Conservation (phyloP, 2,797 vertebrate genomes). For the Helicolenus hilgendorfi region DNA sequence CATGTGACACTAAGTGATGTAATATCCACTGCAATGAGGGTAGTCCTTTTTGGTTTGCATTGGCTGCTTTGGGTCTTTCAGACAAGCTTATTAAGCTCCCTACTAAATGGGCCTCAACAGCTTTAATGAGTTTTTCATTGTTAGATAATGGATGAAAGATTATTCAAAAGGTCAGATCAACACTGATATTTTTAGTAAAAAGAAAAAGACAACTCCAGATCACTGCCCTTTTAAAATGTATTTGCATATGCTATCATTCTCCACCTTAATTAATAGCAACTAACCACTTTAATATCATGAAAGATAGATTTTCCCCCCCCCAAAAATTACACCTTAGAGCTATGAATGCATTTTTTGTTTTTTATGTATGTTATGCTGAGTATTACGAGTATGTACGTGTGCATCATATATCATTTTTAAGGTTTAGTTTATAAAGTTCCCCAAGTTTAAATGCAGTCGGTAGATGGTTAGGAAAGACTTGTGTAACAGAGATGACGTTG, state of each 20-base stretch:
- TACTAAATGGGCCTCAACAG: constrained; percentile 48
- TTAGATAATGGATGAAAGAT: constrained; percentile 50
- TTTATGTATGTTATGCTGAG: neutral
- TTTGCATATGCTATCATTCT: constrained; percentile 21
- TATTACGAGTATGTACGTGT: neutral
- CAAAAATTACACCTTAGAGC: neutral
- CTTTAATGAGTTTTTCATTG: constrained; percentile 65
- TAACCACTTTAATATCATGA: neutral
- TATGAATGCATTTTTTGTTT: neutral
- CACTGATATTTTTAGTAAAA: constrained; percentile 1
- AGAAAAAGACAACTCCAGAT: neutral
- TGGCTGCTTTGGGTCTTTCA: constrained; percentile 18
- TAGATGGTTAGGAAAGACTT: neutral
- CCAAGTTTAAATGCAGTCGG: neutral
- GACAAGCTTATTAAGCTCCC: constrained; percentile 42
- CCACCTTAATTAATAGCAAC: constrained; percentile 25
- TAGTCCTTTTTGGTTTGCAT: constrained; percentile 5
- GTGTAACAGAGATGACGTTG: neutral
- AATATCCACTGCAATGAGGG: neutral
- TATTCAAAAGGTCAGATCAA: constrained; percentile 61
- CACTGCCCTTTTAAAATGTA: constrained; percentile 36
- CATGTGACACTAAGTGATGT: constrained; percentile 1
- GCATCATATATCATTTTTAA: neutral
- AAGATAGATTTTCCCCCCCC: neutral
- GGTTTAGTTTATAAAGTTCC: neutral